A percentile compares a stretch with the other conserved stretches of the same genome.
Conservation (phyloP, 2,888 invertebrate genomes). For the Rugalucina vietnamica region DNA sequence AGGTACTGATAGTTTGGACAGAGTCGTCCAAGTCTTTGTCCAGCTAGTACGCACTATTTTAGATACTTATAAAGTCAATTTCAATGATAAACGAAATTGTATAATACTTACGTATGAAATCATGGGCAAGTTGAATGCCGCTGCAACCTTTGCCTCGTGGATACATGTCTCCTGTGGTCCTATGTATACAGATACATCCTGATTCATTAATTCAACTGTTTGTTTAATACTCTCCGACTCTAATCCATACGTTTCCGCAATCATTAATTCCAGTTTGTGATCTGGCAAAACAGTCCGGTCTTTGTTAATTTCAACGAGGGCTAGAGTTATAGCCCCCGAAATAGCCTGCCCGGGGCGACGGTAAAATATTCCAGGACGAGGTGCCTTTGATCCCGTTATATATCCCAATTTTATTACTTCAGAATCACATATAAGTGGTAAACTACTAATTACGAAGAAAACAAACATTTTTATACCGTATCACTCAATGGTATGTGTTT, state of each 20-base stretch:
- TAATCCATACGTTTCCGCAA: conserved; percentile 96
- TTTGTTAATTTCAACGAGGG: conserved; percentile 90
- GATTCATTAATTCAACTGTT: conserved; percentile 92
- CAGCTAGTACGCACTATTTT: too few relatives aligned
- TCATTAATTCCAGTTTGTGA: conserved; percentile 90
- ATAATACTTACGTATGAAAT: conserved; percentile 97
- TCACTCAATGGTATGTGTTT: background rate
- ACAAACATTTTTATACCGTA: background rate
- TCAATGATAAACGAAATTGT: too few relatives aligned
- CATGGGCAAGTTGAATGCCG: conserved; percentile 97
- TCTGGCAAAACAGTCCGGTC: conserved; percentile 85
- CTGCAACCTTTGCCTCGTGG: conserved; percentile 96
- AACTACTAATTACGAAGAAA: background rate
- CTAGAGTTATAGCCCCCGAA: conserved; percentile 94
- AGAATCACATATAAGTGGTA: background rate
- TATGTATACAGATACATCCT: conserved; percentile 93
- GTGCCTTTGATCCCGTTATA: conserved; percentile 70
- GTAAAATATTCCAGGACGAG: conserved; percentile 85
- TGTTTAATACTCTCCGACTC: conserved; percentile 93
- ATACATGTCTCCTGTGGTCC: conserved; percentile 95
- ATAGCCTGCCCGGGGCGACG: conserved; percentile 90
- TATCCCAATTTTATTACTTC: conserved; percentile 75
- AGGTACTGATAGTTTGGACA: too few relatives aligned
- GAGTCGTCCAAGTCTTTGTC: too few relatives aligned
- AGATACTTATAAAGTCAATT: too few relatives aligned